Evolutionary conservation across 1,140 invertebrate species (phyloP), one percentile per base, ranked within the genome.

Genomic region (Hylyphantes graminicola): DNA sequence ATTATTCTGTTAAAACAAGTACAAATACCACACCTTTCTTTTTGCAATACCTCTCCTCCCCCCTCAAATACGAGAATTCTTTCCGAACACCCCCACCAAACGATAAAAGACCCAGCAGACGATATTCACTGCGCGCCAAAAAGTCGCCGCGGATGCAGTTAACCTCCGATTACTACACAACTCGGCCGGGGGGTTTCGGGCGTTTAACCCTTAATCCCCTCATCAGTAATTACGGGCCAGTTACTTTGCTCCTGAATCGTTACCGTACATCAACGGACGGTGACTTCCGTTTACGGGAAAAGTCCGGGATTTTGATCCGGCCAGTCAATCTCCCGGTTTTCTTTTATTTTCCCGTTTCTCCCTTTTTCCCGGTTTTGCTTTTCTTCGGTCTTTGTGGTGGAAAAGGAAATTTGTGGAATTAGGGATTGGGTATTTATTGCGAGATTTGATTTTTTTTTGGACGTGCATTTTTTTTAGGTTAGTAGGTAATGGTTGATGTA

Each of bases 171-270:
- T 81, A 81, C 79, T 68, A 81, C 35, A 35, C 35, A 35, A 35
- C 35, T 35, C 5, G 35, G 35, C 35, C 35, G 35, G 59, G 61
- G 57, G 79, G 79, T 64, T 72, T 72, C 73, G 48, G 79, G 65
- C 68, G 57, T 81, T 81, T 81, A 81, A 81, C 79, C 79, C 68
- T 63, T 81, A 81, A 81, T 81, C 79, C 77, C 53, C 79, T 81
- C 79, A 81, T 81, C 79, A 81, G 79, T 81, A 81, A 81, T 81
- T 81, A 81, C 79, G 67, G 79, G 19, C 68, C 55, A 81, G 79
- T 81, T 81, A 81, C 79, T 73, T 68, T 53, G 65, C 64, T 51
- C 59, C 51, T n/a, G 17, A 70, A 57, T 81, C 79, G 79, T 81
- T 73, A 81, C 79, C n/a, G 67, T 81, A 81, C 68, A 81, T 55